Evolutionary conservation across 2,113 vertebrate species (phyloP).

Genomic region (Tachysurus fulvidraco): DNA sequence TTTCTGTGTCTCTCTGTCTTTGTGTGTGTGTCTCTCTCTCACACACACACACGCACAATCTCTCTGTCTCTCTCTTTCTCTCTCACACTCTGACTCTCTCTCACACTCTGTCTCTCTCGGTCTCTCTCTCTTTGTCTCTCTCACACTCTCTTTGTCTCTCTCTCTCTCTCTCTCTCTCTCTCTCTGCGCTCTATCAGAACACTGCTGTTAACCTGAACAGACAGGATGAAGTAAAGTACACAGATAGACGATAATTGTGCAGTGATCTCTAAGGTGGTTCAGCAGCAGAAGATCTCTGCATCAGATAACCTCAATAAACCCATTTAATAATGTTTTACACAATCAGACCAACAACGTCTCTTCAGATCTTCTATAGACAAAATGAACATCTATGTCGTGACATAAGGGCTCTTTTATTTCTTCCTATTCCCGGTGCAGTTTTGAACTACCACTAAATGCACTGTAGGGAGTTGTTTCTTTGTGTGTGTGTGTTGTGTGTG

Average conservation of each 20-base stretch:
- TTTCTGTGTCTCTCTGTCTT: too few species aligned
- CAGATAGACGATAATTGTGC: neutral
- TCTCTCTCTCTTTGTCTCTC: too few species aligned
- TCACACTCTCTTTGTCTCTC: neutral
- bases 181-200: neutral
- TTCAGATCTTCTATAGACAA: neutral
- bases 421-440: neutral
- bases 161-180: constrained; percentile 16
- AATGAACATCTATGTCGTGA: neutral
- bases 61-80: too few species aligned
- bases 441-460: neutral
- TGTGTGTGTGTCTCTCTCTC: too few species aligned
- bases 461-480: neutral
- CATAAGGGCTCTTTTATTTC: neutral
- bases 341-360: neutral
- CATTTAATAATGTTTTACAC: neutral
- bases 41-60: too few species aligned
- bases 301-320: neutral
- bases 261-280: neutral
- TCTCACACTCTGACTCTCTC: too few species aligned
- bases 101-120: too few species aligned
- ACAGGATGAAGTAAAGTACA: too few species aligned
- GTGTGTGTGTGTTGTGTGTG: neutral
- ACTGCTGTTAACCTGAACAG: neutral
- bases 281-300: neutral